Evolutionary conservation across 2,888 invertebrate genomes (phyloP).

Genomic region (Callyntrura sp.): DNA sequence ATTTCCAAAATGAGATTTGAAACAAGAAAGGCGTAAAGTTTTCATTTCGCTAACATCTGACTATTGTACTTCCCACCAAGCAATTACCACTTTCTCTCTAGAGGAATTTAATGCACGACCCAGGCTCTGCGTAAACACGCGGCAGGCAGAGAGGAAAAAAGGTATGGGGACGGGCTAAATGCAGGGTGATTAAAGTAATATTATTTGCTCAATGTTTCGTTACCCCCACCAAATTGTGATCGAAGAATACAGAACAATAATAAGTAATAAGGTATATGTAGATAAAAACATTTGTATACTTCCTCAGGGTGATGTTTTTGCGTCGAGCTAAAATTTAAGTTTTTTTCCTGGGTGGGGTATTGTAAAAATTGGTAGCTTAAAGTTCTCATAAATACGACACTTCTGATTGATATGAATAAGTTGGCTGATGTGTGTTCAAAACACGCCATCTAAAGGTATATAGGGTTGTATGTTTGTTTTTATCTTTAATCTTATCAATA

Average conservation of each 20-base stretch:
- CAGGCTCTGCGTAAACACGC: neutral
- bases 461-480: too few relatives aligned
- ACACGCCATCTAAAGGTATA: slow-evolving; percentile 7
- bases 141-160: neutral
- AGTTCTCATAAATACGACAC: slow-evolving; percentile 2
- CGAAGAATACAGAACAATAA: neutral
- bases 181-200: too few relatives aligned
- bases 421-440: neutral
- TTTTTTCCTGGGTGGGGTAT: neutral
- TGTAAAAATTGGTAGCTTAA: neutral
- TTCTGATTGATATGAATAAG: neutral
- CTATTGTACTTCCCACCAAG: neutral
- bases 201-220: too few relatives aligned
- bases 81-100: slow-evolving; percentile 5
- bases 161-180: neutral
- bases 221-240: neutral
- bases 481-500: neutral
- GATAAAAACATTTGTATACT: neutral
- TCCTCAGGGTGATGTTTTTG: too few relatives aligned
- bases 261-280: neutral
- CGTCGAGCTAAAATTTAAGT: too few relatives aligned
- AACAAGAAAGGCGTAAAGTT: neutral
- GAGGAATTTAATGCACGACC: neutral
- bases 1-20: neutral
- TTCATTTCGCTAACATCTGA: neutral